A percentile compares a stretch with the other conserved stretches of the same genome.
Conservation (phyloP, 2,797 vertebrate species). For the Prionace glauca region DNA sequence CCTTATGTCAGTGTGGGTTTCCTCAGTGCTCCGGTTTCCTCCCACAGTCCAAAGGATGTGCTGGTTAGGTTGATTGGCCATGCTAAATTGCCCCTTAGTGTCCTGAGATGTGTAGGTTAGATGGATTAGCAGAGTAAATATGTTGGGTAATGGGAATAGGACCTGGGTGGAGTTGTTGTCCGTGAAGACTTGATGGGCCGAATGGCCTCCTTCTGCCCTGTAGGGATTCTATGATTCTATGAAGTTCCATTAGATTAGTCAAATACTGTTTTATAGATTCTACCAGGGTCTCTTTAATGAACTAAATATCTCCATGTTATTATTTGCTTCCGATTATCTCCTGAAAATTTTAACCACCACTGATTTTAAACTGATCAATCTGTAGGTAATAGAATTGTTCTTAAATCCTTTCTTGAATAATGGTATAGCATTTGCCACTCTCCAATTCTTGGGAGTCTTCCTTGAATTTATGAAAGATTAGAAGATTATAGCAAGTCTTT, state of each 20-base stretch:
- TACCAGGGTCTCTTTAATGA: background rate
- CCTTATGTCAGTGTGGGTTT: too few relatives aligned
- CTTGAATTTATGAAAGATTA: background rate
- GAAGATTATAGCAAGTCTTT: background rate
- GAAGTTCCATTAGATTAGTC: background rate
- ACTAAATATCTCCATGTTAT: background rate
- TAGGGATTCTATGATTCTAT: too few relatives aligned
- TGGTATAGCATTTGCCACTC: background rate
- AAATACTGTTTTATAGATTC: background rate
- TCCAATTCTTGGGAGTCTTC: background rate
- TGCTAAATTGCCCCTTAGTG: too few relatives aligned
- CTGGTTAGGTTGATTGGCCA: too few relatives aligned
- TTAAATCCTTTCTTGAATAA: background rate
- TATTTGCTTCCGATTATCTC: background rate
- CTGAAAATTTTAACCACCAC: background rate
- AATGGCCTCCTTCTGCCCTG: too few relatives aligned
- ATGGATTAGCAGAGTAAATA: too few relatives aligned
- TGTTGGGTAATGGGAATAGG: too few relatives aligned
- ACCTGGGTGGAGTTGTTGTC: too few relatives aligned
- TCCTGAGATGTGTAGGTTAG: too few relatives aligned
- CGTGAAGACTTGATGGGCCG: too few relatives aligned
- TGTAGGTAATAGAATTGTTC: background rate
- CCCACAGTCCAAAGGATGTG: too few relatives aligned
- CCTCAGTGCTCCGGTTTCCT: too few relatives aligned
- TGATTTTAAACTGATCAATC: background rate